A percentile compares a stretch with the other conserved stretches of the same genome.
Conservation (phyloP, 2,888 invertebrate species). For the Drosophila subsilvestris region DNA sequence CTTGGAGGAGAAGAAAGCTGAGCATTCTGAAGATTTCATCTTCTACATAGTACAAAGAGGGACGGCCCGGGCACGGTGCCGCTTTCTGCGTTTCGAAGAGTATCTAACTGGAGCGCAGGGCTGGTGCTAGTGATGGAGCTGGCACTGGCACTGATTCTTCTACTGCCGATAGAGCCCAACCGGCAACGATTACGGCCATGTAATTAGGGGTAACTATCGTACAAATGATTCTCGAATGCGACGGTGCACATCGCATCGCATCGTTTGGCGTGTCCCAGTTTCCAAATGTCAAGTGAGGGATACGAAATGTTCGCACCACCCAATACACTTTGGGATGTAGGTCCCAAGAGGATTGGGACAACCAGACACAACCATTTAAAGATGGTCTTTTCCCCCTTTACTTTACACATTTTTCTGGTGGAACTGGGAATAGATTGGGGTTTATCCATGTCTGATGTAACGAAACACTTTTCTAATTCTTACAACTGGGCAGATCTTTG, state of each 20-base stretch:
- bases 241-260: slow-evolving; percentile 54
- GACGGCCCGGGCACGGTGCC: slow-evolving; percentile 46
- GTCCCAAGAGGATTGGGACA: slow-evolving; percentile 3
- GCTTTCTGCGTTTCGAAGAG: slow-evolving; percentile 72
- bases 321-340: slow-evolving; percentile 31
- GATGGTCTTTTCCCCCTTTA: not conserved
- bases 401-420: not conserved
- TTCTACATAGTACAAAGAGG: slow-evolving; percentile 13
- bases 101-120: slow-evolving; percentile 16
- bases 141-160: slow-evolving; percentile 17
- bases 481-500: no score
- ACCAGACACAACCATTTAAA: slow-evolving; percentile 26
- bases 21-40: slow-evolving; percentile 64
- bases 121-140: not conserved
- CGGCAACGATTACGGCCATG: slow-evolving; percentile 30
- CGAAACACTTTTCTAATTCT: no score
- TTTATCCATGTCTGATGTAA: no score
- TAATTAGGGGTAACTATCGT: slow-evolving; percentile 63
- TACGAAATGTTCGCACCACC: slow-evolving; percentile 10
- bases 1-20: slow-evolving; percentile 62
- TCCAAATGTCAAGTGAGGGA: slow-evolving; percentile 61
- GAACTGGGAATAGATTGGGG: not conserved
- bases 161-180: slow-evolving; percentile 37
- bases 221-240: slow-evolving; percentile 66
- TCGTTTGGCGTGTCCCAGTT: slow-evolving; percentile 63